A percentile compares a stretch with the other conserved stretches of the same genome.
Conservation (phyloP, 2,888 invertebrate species). For the Latrodectus hesperus region DNA sequence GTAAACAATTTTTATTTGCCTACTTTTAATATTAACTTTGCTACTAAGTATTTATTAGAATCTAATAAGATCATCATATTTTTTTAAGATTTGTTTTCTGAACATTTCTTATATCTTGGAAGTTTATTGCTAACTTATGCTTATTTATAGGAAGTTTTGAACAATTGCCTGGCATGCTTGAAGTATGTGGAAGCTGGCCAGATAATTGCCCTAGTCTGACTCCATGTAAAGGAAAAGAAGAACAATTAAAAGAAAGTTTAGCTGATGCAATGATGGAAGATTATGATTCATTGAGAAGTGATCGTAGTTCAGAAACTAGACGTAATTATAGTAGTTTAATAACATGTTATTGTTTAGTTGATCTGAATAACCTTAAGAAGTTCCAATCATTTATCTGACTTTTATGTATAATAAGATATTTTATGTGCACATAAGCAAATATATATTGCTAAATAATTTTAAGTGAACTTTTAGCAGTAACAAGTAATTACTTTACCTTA, state of each 20-base stretch:
- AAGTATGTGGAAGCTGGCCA: conserved; percentile 78
- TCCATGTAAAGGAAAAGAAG: conserved; percentile 78
- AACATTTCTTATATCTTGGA: background rate
- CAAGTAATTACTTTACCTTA: too few relatives aligned
- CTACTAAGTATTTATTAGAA: too few relatives aligned
- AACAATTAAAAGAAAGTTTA: conserved; percentile 88
- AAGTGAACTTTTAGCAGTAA: too few relatives aligned
- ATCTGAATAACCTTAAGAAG: too few relatives aligned
- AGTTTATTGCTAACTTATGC: background rate
- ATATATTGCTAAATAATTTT: too few relatives aligned
- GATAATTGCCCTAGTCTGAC: conserved; percentile 72
- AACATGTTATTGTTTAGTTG: too few relatives aligned
- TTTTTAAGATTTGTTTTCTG: background rate
- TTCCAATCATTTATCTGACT: too few relatives aligned
- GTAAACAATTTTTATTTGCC: too few relatives aligned
- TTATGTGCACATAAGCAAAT: too few relatives aligned
- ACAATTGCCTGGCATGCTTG: conserved; percentile 88
- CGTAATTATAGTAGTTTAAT: conserved; percentile 8
- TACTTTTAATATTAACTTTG: too few relatives aligned
- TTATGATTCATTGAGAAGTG: conserved; percentile 70
- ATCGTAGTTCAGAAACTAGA: conserved; percentile 34
- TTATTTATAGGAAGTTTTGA: conserved; percentile 85
- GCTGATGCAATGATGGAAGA: conserved; percentile 96
- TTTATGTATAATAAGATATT: too few relatives aligned
- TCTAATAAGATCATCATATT: background rate